Conservation (phyloP, 2,113 vertebrate species). For the Larimichthys polyactis region DNA sequence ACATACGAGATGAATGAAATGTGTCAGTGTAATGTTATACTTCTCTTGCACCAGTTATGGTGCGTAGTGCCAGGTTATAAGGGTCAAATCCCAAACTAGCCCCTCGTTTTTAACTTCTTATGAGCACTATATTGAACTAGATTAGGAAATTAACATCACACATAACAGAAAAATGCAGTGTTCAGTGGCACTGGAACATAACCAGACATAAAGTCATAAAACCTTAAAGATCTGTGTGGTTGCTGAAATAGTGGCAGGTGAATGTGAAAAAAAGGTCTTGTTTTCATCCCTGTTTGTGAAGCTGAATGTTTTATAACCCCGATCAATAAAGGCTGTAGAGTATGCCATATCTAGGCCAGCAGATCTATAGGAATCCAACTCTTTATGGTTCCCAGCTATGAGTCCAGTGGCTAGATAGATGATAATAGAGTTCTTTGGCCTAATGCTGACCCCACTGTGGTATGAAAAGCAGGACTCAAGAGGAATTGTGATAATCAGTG, state of each 20-base stretch:
- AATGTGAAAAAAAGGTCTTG: conserved; percentile 20
- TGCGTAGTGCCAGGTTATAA: neutral
- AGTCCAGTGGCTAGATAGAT: conserved; percentile 46
- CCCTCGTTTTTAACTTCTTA: neutral
- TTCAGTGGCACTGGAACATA: neutral
- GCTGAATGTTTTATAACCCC: conserved; percentile 51
- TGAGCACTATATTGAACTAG: neutral
- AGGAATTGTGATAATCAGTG: conserved; percentile 47
- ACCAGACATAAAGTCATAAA: neutral
- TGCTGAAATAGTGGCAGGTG: conserved; percentile 29
- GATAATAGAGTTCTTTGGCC: conserved; percentile 62
- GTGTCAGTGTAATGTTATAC: neutral
- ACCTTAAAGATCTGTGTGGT: neutral
- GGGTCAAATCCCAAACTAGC: neutral
- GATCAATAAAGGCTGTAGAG: conserved; percentile 58
- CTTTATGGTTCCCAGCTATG: conserved; percentile 62
- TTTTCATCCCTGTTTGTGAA: conserved; percentile 46
- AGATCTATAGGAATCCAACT: conserved; percentile 60
- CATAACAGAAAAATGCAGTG: neutral
- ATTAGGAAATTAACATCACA: neutral
- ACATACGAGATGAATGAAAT: conserved; percentile 9
- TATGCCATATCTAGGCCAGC: conserved; percentile 26
- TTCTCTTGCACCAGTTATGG: neutral
- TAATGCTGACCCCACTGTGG: conserved; percentile 53
- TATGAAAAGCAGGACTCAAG: conserved; percentile 44